Evolutionary conservation across 2,113 vertebrate genomes (phyloP).

Genomic region (Hydropotes inermis): DNA sequence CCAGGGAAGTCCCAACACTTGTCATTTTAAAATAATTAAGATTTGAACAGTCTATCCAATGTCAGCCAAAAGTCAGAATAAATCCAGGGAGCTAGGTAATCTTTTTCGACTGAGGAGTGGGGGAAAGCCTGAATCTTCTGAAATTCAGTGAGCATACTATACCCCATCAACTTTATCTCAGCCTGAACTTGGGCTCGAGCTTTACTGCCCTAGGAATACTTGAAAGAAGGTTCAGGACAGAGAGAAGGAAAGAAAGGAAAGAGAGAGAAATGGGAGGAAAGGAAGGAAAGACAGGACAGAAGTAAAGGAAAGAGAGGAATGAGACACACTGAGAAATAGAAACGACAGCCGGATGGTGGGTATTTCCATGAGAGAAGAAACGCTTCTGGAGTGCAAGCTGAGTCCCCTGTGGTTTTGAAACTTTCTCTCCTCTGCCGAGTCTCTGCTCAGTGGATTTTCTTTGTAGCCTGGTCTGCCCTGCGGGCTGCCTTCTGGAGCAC

Average conservation of each 20-base stretch:
- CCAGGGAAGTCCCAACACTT: background rate
- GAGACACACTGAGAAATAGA: background rate
- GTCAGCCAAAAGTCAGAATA: background rate
- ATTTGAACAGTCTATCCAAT: background rate
- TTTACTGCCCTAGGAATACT: background rate
- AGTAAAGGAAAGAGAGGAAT: background rate
- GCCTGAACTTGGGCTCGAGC: background rate
- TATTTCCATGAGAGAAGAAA: background rate
- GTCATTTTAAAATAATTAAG: background rate
- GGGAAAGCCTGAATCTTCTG: background rate
- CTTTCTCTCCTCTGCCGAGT: too few species aligned
- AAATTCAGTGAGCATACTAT: background rate
- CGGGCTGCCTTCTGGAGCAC: background rate
- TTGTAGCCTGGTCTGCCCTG: background rate
- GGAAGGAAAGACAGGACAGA: background rate
- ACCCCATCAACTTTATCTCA: too few species aligned
- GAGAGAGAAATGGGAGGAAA: background rate
- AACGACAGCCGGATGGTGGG: background rate
- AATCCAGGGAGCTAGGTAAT: too few species aligned
- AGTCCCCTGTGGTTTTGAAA: background rate
- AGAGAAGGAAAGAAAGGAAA: background rate
- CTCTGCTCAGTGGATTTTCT: background rate
- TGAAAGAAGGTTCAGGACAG: background rate
- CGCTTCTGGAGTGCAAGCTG: fast-evolving
- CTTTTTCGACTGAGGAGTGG: background rate